phyloP scores from a whole-genome alignment of 2,113 vertebrate species.

The Ondatra zibethicus region DNA sequence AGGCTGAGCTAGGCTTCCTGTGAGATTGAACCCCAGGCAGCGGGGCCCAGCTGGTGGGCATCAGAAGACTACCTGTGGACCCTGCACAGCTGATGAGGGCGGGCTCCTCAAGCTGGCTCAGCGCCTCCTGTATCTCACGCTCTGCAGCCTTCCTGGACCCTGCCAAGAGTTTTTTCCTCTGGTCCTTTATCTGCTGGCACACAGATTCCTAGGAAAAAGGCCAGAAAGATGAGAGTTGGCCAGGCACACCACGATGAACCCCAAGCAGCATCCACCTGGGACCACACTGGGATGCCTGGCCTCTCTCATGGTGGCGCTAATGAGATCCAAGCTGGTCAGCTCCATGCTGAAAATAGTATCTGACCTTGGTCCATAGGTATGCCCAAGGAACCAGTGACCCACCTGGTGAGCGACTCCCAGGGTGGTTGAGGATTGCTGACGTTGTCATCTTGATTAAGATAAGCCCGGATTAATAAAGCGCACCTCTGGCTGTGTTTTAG shows the following conservation, averaged over 20 bases:
- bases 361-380: neutral
- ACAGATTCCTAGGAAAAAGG: constrained; percentile 88
- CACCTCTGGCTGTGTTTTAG: neutral
- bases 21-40: neutral
- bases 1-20: neutral
- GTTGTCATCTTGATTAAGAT: neutral
- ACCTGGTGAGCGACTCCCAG: neutral
- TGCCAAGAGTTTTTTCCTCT: constrained; percentile 88
- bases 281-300: neutral
- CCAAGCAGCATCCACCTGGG: fast-evolving
- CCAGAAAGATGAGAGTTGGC: fast-evolving
- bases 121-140: constrained; percentile 91
- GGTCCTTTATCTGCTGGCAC: constrained; percentile 83
- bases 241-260: fast-evolving
- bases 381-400: neutral
- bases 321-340: neutral
- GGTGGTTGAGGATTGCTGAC: neutral
- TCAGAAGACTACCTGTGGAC: constrained; percentile 89
- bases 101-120: constrained; percentile 92
- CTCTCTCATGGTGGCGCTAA: neutral
- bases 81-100: constrained; percentile 93
- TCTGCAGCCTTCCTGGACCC: constrained; percentile 87
- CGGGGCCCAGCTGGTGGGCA: fast-evolving
- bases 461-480: neutral
- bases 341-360: neutral